Base-by-base conservation (phyloP, 1,140 invertebrate genomes). In the Microplitis demolitor region DNA sequence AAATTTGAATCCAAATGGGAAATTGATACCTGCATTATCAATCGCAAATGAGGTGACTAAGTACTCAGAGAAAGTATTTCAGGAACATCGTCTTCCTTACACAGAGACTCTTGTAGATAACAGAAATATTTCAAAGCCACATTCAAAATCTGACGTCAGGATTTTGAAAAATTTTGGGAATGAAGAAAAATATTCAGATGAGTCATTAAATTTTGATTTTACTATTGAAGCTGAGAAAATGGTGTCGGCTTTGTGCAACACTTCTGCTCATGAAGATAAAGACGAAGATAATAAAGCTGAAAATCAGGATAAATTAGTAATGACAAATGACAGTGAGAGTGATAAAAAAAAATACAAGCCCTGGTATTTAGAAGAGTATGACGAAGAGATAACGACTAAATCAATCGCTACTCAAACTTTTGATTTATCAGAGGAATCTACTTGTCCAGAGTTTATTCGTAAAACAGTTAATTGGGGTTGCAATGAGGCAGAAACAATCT, bases 181-280 rank as follows among this genome's bases (percentile, higher is more conserved):
- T 39, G 82, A 84, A 3, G 83, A 85, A 8, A 77, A 70, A 53
- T 75, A 78, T 13, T 84, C 82, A 0, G 84, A 84, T 74, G 80
- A 83, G 8, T 85, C 83, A 0, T 83, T 80, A 3, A 84, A 78
- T 72, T 86, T 86, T 66, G 82, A 86, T 54, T 86, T 86, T 53
- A 85, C 84, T 0, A 83, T 86, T 14, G 84, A 86, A 58, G 84
- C 84, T 14, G 84, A 86, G 13, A 84, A 85, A 37, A 86, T 86
- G 84, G 84, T 85, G 0, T 86, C 84, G 0, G 83, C 82, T 3
- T 69, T 85, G 2, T 86, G 84, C 68, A 85, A 84, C 39, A 81
- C 79, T 2, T 78, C 78, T 2, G 80, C 79, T 3, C 83, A 79
- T 6, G 56, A 35, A 24, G 39, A n/a, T 62, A 64, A 14, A 69